These are phyloP conservation scores for Drosophila kanapiae DNA, from an alignment of 1,140 invertebrate species.

Conservation along the genomic window DNA sequence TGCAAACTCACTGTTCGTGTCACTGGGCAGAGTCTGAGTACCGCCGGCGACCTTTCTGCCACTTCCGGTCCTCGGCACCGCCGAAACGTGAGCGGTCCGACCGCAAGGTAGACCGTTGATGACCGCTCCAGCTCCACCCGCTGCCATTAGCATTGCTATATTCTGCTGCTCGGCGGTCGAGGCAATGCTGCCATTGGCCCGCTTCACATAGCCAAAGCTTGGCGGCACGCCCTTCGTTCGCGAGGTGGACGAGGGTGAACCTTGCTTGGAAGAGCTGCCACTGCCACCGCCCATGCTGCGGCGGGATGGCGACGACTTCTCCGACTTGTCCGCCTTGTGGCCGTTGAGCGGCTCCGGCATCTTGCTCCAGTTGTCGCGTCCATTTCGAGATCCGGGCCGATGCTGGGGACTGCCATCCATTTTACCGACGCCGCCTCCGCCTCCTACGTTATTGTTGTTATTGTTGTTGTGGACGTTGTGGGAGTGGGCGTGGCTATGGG, in stretches of 20 bases:
- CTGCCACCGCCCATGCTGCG: conserved; percentile 74
- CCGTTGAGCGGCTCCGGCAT: conserved; percentile 84
- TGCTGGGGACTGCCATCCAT: conserved; percentile 78
- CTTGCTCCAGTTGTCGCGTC: conserved; percentile 84
- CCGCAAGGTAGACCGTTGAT: conserved; percentile 79
- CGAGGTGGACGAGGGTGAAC: conserved; percentile 85
- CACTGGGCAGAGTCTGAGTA: conserved; percentile 94
- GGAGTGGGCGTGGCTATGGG: conserved; percentile 44
- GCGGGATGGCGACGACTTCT: conserved; percentile 80
- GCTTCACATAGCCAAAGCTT: conserved; percentile 93
- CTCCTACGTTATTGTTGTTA: conserved; percentile 64
- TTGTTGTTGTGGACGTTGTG: conserved; percentile 53
- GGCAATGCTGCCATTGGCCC: conserved; percentile 87
- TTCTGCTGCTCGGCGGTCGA: conserved; percentile 87
- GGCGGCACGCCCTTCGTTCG: conserved; percentile 90
- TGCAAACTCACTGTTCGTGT: conserved; percentile 88
- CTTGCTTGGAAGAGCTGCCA: conserved; percentile 85
- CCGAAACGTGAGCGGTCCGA: conserved; percentile 93
- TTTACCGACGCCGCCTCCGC: conserved; percentile 47
- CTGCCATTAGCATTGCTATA: conserved; percentile 76
- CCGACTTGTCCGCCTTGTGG: conserved; percentile 73
- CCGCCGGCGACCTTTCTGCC: conserved; percentile 95
- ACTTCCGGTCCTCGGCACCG: conserved; percentile 90
- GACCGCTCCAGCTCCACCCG: conserved; percentile 84
- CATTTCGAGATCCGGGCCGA: conserved; percentile 76